Percentiles rank a stretch among this genome's conserved stretches.
Conservation (phyloP, 2,113 vertebrate genomes). For the Gobius niger region DNA sequence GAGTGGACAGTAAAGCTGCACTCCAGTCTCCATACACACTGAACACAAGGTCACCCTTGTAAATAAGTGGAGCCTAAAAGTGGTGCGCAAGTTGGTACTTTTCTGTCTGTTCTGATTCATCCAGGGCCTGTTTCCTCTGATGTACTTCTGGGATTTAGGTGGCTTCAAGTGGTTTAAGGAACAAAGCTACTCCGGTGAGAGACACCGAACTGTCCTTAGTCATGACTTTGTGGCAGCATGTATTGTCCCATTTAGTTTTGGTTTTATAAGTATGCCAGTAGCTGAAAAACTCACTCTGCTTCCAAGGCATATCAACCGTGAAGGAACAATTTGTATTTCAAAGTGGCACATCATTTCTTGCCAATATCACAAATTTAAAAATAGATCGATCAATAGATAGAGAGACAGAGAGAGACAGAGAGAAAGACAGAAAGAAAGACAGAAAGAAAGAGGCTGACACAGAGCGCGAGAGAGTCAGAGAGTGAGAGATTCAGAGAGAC, state of each 20-base stretch:
- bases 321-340: neutral
- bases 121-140: conserved; percentile 43
- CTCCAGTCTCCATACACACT: conserved; percentile 19
- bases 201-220: conserved; percentile 14
- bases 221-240: neutral
- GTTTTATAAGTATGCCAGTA: neutral
- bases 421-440: too few species aligned
- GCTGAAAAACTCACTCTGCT: neutral
- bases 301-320: conserved; percentile 36
- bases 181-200: conserved; percentile 32
- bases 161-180: conserved; percentile 52
- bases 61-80: conserved; percentile 60
- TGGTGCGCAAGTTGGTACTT: conserved; percentile 45
- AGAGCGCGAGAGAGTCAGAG: too few species aligned
- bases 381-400: neutral
- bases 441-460: too few species aligned
- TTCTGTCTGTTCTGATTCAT: conserved; percentile 49
- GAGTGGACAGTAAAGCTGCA: conserved; percentile 49
- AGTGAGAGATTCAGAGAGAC: too few species aligned
- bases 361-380: too few species aligned
- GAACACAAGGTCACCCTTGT: conserved; percentile 60
- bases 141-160: conserved; percentile 40
- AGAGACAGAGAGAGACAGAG: neutral
- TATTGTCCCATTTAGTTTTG: neutral
- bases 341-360: neutral